A percentile compares a stretch with the other conserved stretches of the same genome.
Conservation (phyloP, 2,113 vertebrate species). For the Passer domesticus region DNA sequence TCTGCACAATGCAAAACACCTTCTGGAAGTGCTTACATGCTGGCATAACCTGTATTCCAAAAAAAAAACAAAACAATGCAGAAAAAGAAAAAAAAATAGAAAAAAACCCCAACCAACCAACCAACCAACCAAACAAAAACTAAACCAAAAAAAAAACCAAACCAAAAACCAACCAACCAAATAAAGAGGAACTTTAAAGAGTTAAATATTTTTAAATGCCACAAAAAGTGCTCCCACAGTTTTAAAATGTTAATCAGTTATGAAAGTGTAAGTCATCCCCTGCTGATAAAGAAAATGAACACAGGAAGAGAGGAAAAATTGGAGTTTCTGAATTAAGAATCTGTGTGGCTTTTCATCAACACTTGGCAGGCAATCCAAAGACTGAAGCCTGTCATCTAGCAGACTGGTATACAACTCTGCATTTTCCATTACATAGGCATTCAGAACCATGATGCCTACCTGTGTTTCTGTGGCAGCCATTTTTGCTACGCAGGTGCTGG, state of each 20-base stretch:
- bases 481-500: not conserved
- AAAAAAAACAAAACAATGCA: not conserved
- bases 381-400: not conserved
- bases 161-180: too few species aligned
- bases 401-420: not conserved
- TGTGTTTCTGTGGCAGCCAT: not conserved
- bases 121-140: not conserved
- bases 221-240: slow-evolving; percentile 29
- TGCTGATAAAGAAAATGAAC: slow-evolving; percentile 66
- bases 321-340: slow-evolving; percentile 51
- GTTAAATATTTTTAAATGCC: slow-evolving; percentile 39
- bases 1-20: not conserved
- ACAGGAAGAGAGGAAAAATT: slow-evolving; percentile 51
- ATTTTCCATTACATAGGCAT: not conserved
- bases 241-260: slow-evolving; percentile 67
- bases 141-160: not conserved
- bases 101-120: too few species aligned
- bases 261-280: slow-evolving; percentile 59
- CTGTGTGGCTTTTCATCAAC: slow-evolving; percentile 43
- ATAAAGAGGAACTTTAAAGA: not conserved
- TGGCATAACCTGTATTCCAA: not conserved
- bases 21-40: not conserved
- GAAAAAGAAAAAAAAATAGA: not conserved
- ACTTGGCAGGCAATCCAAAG: slow-evolving; percentile 46
- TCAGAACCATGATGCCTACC: not conserved